phyloP scores from a whole-genome alignment of 2,113 vertebrate species.

The Otolemur garnettii region DNA sequence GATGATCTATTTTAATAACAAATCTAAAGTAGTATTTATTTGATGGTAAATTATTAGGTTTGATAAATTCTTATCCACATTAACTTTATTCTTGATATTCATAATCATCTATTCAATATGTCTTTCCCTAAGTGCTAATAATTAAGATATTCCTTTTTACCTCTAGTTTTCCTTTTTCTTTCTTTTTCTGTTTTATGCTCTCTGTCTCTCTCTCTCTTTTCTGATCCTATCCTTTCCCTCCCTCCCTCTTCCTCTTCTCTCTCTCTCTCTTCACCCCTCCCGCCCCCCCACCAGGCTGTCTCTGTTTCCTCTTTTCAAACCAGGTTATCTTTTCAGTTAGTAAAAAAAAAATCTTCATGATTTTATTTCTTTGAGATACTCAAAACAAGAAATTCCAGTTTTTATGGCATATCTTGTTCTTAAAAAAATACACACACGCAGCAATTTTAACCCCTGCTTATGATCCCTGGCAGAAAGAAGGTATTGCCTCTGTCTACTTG shows the following conservation, averaged over 20 bases:
- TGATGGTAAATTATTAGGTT: neutral
- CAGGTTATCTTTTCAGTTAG: neutral
- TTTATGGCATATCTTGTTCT: neutral
- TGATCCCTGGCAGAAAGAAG: neutral
- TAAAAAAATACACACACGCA: neutral
- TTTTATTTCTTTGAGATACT: neutral
- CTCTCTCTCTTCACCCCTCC: rapidly evolving
- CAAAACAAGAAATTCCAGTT: neutral
- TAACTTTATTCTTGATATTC: neutral
- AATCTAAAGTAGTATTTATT: neutral
- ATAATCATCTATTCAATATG: neutral
- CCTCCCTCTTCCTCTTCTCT: neutral
- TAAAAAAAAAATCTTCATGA: neutral
- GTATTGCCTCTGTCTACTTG: neutral
- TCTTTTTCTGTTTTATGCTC: neutral
- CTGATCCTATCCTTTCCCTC: too few species aligned
- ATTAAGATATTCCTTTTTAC: neutral
- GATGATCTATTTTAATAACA: neutral
- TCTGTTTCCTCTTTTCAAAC: neutral
- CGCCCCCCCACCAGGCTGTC: neutral
- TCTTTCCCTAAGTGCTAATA: neutral
- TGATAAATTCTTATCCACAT: neutral
- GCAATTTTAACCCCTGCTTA: neutral
- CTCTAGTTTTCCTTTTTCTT: neutral
- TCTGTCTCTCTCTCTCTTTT: neutral